Evolutionary conservation across 1,140 invertebrate species (phyloP), one percentile per base, ranked within the genome.

Genomic region (Archivesica marissinica): DNA sequence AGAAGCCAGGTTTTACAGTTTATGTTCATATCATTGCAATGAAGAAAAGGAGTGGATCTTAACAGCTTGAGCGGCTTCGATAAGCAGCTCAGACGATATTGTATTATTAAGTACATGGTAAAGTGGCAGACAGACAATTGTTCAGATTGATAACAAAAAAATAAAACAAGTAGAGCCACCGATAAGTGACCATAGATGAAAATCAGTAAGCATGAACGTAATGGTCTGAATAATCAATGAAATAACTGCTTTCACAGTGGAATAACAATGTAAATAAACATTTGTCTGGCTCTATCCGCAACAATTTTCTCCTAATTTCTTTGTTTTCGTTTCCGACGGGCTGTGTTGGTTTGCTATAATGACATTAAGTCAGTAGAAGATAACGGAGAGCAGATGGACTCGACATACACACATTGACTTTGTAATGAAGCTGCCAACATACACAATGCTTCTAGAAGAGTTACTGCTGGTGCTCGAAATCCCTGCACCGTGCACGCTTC

Each of bases 191-290:
- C 56, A 59, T 28, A 59, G 56, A 23, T 1, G 3, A 30, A 59
- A 6, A 59, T 11, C 7, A n/a, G 3, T 30, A 4, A 30, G 23
- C n/a, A 11, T 3, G 23, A 59, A 59, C 33, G n/a, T n/a, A n/a
- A n/a, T n/a, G n/a, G n/a, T n/a, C n/a, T 28, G 56, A 59, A 59
- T 59, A 59, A 59, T 59, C 56, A 59, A 59, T 59, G 56, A 11
- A 30, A 30, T 59, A 28, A 59, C 28, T 59, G 28, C 33, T n/a
- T 30, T 30, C 17, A 25, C 4, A 6, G 56, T 4, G 33, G 33
- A 20, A 6, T 59, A n/a, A 59, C 23, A 59, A 59, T 28, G 56
- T 59, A 28, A 28, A 59, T 59, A 59, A 59, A 7, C 6, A 59
- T 59, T 30, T 25, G 56, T 59, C 56, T 59, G 56, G 56, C 56